Base-by-base conservation (phyloP, 2,888 invertebrate species). In the Conchocele bisecta region DNA sequence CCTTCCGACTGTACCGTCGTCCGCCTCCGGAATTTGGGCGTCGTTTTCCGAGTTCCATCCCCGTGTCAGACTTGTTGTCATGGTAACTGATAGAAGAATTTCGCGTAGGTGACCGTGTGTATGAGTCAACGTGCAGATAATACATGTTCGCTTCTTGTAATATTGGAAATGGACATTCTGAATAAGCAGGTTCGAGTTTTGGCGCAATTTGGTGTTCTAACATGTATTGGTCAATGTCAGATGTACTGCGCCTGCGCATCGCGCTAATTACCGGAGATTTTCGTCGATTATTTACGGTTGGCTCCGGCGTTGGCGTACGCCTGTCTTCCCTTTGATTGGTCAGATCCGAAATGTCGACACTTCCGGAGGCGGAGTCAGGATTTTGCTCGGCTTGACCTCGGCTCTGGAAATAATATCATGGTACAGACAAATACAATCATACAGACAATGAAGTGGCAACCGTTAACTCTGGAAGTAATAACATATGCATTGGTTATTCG, bases 61-160 rank as follows among this genome's bases (percentile, higher is more conserved):
- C 75, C 37, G 66, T 53, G 51, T 66, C 75, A 48, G 75, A 75
- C 69, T 58, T 66, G 70, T 70, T 69, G 75, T 75, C 75, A 69
- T 60, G 20, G 31, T 28, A 60, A 65, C 64, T 61, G 33, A 46
- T 17, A n/a, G 68, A 46, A 35, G 68, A 44, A 35, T 60, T 59
- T 28, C 37, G 29, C 24, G 51, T 48, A 48, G 58, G 33, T 29
- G 31, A 31, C 41, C 17, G 22, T 44, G 13, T 41, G 11, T 17
- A 28, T 22, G 17, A n/a, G n/a, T 50, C 28, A 20, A 50, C 26
- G 35, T 56, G 31, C 33, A 61, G 66, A 37, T 61, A 70, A 17
- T 41, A 24, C 56, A 54, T 53, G 46, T 61, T 75, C 24, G 53
- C 46, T 28, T 65, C 60, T 51, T 69, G 65, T 35, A 74, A 60